Base-by-base conservation (phyloP, 1,140 invertebrate genomes). In the Drosophila malerkotliana region DNA sequence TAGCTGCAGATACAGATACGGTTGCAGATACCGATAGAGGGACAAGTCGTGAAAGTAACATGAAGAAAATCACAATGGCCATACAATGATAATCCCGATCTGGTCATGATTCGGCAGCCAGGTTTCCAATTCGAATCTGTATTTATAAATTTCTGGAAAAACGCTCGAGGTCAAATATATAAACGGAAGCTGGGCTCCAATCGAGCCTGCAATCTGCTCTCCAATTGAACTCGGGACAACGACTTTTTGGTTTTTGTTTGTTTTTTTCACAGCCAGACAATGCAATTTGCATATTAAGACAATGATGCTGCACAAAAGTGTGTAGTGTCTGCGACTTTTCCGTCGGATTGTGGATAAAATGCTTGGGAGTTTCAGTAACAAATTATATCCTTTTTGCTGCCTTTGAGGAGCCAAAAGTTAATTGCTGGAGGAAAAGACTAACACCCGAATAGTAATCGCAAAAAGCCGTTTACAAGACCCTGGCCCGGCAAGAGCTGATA, bases 261-360 rank as follows among this genome's bases (percentile, higher is more conserved):
- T 7, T 7, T 28, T 28, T 28, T 28, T 5, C 26, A 1, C 5
- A 28, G 28, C 15, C 18, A 62, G 62, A 81, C 77, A 81, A 79
- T 79, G 81, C 77, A 84, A 84, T 84, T 84, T 84, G 81, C 80
- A 84, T 84, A 80, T 84, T 85, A 61, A 84, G 80, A 84, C 80
- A 84, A 84, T 83, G 80, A 32, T 55, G 26, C 14, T 45, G 10
- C 10, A 4, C 14, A 56, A 58, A 58, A 14, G 58, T 62, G 49
- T 51, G 45, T 63, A 37, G 34, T 37, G 12, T 39, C 21, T 30
- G 62, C 26, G 30, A 32, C 30, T 32, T 32, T 32, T 10, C 12
- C 34, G 12, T 3, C 34, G 10, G 34, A 12, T 28, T 6, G 26
- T 28, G 26, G 5, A 28, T 28, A 7, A 7, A 28, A 28, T 1